A percentile compares a stretch with the other conserved stretches of the same genome.
These are phyloP conservation scores for Tokudaia muenninki DNA, from an alignment of 2,797 vertebrate species.

Conservation along the genomic window DNA sequence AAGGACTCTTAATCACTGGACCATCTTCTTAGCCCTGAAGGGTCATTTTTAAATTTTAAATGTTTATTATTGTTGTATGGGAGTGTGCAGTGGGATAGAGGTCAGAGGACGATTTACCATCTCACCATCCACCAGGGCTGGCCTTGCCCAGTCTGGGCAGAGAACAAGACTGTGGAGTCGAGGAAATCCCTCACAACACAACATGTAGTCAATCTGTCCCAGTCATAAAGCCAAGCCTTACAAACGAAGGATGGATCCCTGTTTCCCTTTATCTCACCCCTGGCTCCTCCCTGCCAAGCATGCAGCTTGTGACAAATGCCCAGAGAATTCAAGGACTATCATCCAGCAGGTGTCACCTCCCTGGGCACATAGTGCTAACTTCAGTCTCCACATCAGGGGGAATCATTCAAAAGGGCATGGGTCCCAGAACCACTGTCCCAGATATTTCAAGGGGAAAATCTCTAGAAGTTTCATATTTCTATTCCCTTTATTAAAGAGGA, in stretches of 20 bases:
- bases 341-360: background rate
- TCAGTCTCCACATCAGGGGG: background rate
- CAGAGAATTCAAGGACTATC: fast-evolving
- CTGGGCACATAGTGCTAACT: background rate
- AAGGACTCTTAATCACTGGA: background rate
- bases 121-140: background rate
- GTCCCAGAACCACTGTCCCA: background rate
- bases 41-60: background rate
- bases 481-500: fast-evolving
- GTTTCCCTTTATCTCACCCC: background rate
- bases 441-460: no score
- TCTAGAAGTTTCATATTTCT: background rate
- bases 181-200: fast-evolving
- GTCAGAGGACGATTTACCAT: background rate
- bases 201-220: background rate
- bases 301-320: fast-evolving
- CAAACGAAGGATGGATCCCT: fast-evolving
- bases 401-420: fast-evolving
- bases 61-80: background rate
- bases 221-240: background rate
- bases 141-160: no score
- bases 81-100: background rate
- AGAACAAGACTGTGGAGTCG: no score
- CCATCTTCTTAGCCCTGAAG: background rate
- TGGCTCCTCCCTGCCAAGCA: background rate